These are phyloP conservation scores for Emys orbicularis DNA, from an alignment of 2,797 vertebrate species.

Conservation along the genomic window DNA sequence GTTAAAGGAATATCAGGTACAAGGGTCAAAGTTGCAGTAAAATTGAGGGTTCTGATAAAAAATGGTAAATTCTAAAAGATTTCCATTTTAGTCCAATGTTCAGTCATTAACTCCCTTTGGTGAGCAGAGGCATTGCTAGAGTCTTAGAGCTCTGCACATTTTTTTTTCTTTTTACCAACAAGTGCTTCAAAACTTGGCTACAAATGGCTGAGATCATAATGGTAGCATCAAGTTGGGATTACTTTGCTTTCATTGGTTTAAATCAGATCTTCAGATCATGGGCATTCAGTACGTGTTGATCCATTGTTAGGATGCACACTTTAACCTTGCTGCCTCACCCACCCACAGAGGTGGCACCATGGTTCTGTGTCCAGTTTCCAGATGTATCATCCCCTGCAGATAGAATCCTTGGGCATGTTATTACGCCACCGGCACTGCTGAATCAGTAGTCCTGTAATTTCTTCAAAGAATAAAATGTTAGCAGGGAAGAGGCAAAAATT, in stretches of 20 bases:
- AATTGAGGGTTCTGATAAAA: not conserved
- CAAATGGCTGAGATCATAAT: not conserved
- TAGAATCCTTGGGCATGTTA: not conserved
- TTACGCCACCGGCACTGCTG: not conserved
- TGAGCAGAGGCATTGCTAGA: not conserved
- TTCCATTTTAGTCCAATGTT: not conserved
- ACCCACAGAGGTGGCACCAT: not conserved
- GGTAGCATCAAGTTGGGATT: not conserved
- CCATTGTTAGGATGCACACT: not conserved
- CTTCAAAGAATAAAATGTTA: not conserved
- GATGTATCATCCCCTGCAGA: not conserved
- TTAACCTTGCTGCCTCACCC: not conserved
- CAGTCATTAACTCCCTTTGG: not conserved
- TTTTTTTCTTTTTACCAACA: not conserved
- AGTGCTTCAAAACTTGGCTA: not conserved
- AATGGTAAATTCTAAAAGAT: not conserved
- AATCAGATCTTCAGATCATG: not conserved
- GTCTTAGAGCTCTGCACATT: not conserved
- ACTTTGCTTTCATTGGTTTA: not conserved
- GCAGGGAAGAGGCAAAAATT: not conserved
- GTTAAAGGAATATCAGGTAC: not conserved
- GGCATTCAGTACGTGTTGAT: not conserved
- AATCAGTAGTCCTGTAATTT: not conserved
- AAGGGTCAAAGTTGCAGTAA: not conserved
- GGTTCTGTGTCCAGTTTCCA: not conserved